Conservation (phyloP, 2,113 vertebrate species). For the Prunella himalayana region DNA sequence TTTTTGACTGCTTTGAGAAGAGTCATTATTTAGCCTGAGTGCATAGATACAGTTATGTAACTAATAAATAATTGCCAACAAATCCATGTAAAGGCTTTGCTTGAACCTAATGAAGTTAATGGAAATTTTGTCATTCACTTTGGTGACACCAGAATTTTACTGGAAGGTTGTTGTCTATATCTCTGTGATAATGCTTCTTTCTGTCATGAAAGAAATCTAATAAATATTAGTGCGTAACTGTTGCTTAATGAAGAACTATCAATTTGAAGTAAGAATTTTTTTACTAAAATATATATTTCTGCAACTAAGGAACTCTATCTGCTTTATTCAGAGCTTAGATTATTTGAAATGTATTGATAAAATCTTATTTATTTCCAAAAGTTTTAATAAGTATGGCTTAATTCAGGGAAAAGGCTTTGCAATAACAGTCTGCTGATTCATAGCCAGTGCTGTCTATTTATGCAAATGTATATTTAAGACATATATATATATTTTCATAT, state of each 20-base stretch:
- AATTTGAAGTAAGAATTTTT: not conserved
- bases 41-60: not conserved
- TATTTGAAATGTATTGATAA: not conserved
- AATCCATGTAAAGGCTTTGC: not conserved
- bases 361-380: not conserved
- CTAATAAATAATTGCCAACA: not conserved
- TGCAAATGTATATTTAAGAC: not conserved
- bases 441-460: not conserved
- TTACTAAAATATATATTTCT: not conserved
- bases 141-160: not conserved
- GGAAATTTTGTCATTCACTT: not conserved
- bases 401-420: not conserved
- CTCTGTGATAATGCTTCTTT: not conserved
- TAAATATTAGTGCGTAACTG: not conserved
- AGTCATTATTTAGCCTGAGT: not conserved
- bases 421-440: not conserved
- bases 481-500: not conserved
- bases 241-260: not conserved
- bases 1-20: not conserved
- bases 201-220: not conserved
- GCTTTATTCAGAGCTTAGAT: not conserved
- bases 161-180: not conserved
- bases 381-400: not conserved
- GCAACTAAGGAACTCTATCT: not conserved
- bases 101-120: not conserved